Conservation (phyloP, 2,888 invertebrate species). For the Cremastinae sp. region DNA sequence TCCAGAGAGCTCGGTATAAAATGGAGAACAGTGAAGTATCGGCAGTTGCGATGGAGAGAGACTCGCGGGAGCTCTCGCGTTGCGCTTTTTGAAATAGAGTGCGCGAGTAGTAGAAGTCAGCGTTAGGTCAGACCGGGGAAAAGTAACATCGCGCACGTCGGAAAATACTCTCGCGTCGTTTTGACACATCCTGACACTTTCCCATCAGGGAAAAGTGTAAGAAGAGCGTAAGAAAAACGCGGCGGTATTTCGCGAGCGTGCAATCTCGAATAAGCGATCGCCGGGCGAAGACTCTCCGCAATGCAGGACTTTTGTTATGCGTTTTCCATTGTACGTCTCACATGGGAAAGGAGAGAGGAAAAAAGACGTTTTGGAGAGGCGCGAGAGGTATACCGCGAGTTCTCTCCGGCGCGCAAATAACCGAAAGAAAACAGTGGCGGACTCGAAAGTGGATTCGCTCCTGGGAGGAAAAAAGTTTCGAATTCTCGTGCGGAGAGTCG, state of each 20-base stretch:
- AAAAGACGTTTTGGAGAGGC: too few relatives aligned
- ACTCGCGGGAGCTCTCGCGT: neutral
- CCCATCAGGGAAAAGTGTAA: neutral
- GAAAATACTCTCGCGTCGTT: neutral
- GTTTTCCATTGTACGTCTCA: conserved; percentile 31
- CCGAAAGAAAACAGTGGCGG: conserved; percentile 67
- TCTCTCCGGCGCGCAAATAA: conserved; percentile 58
- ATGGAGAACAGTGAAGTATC: conserved; percentile 21
- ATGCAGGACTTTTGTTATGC: conserved; percentile 39
- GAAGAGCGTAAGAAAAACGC: too few relatives aligned
- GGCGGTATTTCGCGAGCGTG: neutral
- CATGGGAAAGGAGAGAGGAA: conserved; percentile 12
- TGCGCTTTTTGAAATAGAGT: neutral
- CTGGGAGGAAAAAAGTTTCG: neutral
- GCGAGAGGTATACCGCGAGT: conserved; percentile 2
- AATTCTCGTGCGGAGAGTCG: neutral
- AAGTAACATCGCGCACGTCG: neutral
- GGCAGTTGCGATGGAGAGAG: conserved; percentile 2
- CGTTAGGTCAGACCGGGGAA: conserved; percentile 9
- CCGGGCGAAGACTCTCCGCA: conserved; percentile 18
- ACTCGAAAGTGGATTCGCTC: conserved; percentile 13
- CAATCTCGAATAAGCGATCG: conserved; percentile 1
- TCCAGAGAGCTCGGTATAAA: neutral
- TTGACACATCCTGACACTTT: neutral
- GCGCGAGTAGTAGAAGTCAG: conserved; percentile 28